Evolutionary conservation across 2,113 vertebrate genomes (phyloP).

Genomic region (Myxocyprinus asiaticus): DNA sequence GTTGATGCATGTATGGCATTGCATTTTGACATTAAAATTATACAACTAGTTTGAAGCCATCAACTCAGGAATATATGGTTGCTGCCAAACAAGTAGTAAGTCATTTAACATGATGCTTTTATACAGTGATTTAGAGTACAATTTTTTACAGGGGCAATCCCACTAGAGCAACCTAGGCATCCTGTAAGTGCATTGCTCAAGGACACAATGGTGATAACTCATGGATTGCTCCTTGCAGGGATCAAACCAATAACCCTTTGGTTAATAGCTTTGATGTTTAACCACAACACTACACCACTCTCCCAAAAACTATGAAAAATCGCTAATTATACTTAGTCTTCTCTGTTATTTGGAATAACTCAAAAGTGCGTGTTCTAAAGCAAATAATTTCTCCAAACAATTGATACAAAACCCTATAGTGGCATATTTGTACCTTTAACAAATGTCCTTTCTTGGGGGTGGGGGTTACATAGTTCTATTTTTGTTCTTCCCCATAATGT

Average conservation of each 20-base stretch:
- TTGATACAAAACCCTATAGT: too few relatives aligned
- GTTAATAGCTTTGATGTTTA: not conserved
- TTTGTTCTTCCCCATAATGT: not conserved
- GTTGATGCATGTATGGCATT: not conserved
- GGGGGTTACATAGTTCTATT: not conserved
- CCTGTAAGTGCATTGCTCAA: not conserved
- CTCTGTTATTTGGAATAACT: too few relatives aligned
- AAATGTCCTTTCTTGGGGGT: not conserved
- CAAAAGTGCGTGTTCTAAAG: too few relatives aligned
- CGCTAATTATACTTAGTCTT: too few relatives aligned
- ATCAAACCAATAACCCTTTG: not conserved
- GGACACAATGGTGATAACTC: not conserved
- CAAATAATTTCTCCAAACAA: too few relatives aligned
- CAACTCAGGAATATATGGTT: not conserved
- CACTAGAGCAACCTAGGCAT: not conserved
- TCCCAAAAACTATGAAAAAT: too few relatives aligned
- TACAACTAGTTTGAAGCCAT: too few relatives aligned
- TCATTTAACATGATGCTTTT: not conserved
- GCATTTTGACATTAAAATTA: too few relatives aligned
- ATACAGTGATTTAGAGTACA: not conserved
- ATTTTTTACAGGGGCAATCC: not conserved
- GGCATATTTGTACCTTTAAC: too few relatives aligned
- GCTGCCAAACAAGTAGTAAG: too few relatives aligned
- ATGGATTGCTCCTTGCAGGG: not conserved
- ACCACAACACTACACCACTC: too few relatives aligned